Base-by-base conservation (phyloP, 2,888 invertebrate genomes). In the Pocota personata region DNA sequence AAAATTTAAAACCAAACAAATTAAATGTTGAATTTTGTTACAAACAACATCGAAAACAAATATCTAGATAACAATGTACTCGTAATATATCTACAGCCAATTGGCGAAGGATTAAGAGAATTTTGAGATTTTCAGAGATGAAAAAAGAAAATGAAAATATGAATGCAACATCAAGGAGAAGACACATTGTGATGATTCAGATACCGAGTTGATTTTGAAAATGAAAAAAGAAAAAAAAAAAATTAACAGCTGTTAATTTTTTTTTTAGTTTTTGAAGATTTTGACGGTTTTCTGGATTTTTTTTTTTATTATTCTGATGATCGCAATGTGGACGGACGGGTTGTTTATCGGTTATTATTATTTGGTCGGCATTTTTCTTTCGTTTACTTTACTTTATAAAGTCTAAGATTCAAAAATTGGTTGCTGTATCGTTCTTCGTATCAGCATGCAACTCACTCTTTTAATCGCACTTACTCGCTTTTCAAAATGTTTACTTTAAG, bases 141-240 rank as follows among this genome's bases (percentile, higher is more conserved):
- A 75, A 37, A 57, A 76, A 52, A 62, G n/a, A 57, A 6, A 6
- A 2, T 30, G 8, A 16, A 62, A n/a, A 46, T 21, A 82, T 82
- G 82, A 86, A 86, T 86, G 82, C 86, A 82, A 82, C 82, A 86
- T 82, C 82, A 64, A 82, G 71, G 69, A 66, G 58, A 71, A 80
- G 60, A 67, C 86, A 86, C 86, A 86, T 86, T 86, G 82, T 86
- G 86, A 86, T 86, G 86, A 86, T 86, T 82, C 86, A 86, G 86
- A 86, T 86, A 86, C 86, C 86, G 86, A 82, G 50, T 64, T 43
- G 82, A 72, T 78, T 71, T 62, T 24, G 43, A 75, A 66, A 71
- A 60, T 46, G 57, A 27, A 1, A 48, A 58, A 66, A 12, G 48
- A 57, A n/a, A 21, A 69, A 43, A n/a, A 19, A 19, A 30, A 52